Evolutionary conservation across 53 echinoderm and acorn worm genomes (phyloP).

Genomic region (Antedon mediterranea): DNA sequence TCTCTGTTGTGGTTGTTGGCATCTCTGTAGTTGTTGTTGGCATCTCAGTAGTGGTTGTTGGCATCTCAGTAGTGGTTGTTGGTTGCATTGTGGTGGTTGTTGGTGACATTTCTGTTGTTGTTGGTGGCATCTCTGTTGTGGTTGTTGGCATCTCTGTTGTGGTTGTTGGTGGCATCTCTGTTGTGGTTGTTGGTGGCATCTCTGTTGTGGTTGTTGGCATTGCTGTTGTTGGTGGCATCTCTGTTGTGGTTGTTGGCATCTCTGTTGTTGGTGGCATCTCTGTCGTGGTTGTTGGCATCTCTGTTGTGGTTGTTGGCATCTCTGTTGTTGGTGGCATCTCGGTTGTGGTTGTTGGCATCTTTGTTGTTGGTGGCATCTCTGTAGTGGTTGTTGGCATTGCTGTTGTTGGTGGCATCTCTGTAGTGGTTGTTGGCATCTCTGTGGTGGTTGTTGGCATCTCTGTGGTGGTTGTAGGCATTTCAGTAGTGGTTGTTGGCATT

Average conservation of each 20-base stretch:
- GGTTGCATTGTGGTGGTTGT: conserved; percentile 8
- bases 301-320: no score
- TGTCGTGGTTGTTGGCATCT: no score
- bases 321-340: not conserved
- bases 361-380: no score
- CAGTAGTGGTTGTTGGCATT: not conserved
- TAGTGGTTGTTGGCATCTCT: not conserved
- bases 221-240: not conserved
- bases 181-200: not conserved
- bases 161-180: not conserved
- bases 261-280: no score
- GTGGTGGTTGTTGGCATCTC: not conserved
- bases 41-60: not conserved
- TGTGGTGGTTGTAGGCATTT: not conserved
- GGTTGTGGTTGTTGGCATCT: no score
- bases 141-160: not conserved
- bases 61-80: not conserved
- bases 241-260: no score
- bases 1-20: not conserved
- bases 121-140: not conserved
- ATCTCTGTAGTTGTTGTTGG: not conserved
- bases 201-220: not conserved
- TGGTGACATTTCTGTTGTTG: not conserved
- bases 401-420: not conserved
- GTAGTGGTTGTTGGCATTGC: no score